Conservation (phyloP, 1,140 invertebrate genomes). For the Drosophila ogumai region DNA sequence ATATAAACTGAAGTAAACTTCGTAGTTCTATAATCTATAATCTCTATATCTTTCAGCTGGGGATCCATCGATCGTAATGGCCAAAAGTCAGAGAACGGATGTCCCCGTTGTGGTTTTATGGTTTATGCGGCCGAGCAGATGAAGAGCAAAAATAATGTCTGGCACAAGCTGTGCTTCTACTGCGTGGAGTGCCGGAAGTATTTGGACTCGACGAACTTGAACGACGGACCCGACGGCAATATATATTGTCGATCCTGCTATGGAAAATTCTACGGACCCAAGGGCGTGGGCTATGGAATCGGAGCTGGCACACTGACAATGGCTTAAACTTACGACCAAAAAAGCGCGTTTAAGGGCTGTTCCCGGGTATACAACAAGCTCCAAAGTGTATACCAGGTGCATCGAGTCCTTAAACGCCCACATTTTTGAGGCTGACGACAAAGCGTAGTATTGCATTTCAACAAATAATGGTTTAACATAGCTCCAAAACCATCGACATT, state of each 20-base stretch:
- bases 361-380: slow-evolving; percentile 6
- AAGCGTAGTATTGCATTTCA: slow-evolving; percentile 36
- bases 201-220: slow-evolving; percentile 95
- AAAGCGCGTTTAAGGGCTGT: slow-evolving; percentile 21
- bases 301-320: slow-evolving; percentile 94
- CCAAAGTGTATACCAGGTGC: slow-evolving; percentile 9
- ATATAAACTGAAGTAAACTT: too few relatives aligned
- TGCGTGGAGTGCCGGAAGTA: slow-evolving; percentile 96
- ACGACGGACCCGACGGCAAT: slow-evolving; percentile 96
- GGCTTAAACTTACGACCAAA: slow-evolving; percentile 67
- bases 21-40: too few relatives aligned
- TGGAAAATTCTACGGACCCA: slow-evolving; percentile 95
- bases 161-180: slow-evolving; percentile 98
- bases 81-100: slow-evolving; percentile 86
- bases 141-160: slow-evolving; percentile 95
- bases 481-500: slow-evolving; percentile 43
- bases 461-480: slow-evolving; percentile 1
- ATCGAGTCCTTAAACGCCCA: slow-evolving; percentile 14
- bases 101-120: slow-evolving; percentile 93
- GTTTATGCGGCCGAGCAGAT: slow-evolving; percentile 97
- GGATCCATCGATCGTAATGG: slow-evolving; percentile 43
- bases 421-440: slow-evolving; percentile 39
- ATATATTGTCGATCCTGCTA: slow-evolving; percentile 98
- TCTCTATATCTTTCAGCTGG: slow-evolving; percentile 23
- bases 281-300: slow-evolving; percentile 95